Evolutionary conservation across 2,113 vertebrate genomes (phyloP), one percentile per base, ranked within the genome.

Genomic region (Dendropsophus ebraccatus): DNA sequence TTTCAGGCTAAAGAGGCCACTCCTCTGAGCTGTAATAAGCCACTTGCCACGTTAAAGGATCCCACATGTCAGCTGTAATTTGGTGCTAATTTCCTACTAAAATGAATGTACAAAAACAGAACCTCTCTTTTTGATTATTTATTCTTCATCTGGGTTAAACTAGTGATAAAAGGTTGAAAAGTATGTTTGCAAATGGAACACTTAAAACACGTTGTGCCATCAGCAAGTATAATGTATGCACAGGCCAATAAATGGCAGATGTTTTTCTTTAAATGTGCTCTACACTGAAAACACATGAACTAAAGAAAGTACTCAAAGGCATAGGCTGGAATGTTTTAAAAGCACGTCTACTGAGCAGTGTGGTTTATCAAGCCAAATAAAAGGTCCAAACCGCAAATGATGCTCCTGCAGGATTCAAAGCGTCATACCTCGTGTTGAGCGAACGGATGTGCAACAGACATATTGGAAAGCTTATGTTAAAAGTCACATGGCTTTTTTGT

Each of bases 21-120:
- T 89, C 67, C 90, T 91, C 73, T 88, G 81, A 88, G 62, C 84
- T 87, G 25, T 25, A 88, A 91, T 87, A 89, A 90, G 87, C 84
- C 83, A 86, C 62, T 82, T 88, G 14, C 67, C 35, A 86, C 56
- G 47, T 85, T 85, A 74, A 89, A 88, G 69, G 62, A 52, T 87
- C 37, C 84, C 77, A 88, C 75, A 30, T 56, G 88, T 85, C 77
- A 90, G 89, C 88, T 82, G 65, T 87, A 85, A 81, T 87, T 74
- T 50, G 78, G 35, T 81, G n/a, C 77, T 87, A 73, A 81, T 87
- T 86, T 87, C 16, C 45, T 8, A 62, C 50, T 73, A 80, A n/a
- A 86, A 80, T 86, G 14, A 62, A 32, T 74, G 50, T 21, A 50
- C 41, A 81, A 16, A 37, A 72, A 56, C n/a, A 12, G 54, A 87